These are phyloP conservation scores for Brenthis daphne DNA, from an alignment of 2,888 invertebrate species.

Conservation along the genomic window DNA sequence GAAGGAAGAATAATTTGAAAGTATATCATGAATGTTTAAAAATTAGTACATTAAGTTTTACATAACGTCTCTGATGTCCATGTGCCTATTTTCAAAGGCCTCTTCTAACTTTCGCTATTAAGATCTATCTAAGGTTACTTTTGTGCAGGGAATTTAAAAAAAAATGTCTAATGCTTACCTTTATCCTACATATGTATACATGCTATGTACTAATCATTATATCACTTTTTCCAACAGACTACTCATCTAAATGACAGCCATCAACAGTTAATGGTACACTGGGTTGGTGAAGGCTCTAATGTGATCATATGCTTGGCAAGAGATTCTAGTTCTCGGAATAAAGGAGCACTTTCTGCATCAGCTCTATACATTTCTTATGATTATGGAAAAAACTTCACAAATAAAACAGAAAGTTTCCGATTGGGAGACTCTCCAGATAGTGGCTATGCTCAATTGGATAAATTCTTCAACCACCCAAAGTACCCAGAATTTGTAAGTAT, in stretches of 20 bases:
- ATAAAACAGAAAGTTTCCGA: constrained; percentile 87
- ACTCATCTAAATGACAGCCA: constrained; percentile 91
- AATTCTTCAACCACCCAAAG: constrained; percentile 92
- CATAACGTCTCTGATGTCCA: too few species aligned
- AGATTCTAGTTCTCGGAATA: constrained; percentile 83
- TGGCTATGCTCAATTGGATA: constrained; percentile 87
- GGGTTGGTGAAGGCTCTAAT: constrained; percentile 94
- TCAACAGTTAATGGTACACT: constrained; percentile 94
- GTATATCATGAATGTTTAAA: too few species aligned
- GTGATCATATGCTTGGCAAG: constrained; percentile 93
- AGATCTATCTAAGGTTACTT: too few species aligned
- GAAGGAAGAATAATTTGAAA: too few species aligned
- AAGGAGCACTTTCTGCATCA: constrained; percentile 85
- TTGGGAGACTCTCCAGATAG: constrained; percentile 76
- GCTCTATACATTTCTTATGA: constrained; percentile 93
- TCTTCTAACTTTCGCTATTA: too few species aligned
- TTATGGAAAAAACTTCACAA: constrained; percentile 90
- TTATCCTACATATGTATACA: background rate
- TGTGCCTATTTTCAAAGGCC: too few species aligned
- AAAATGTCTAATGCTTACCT: background rate
- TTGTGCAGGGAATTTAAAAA: too few species aligned
- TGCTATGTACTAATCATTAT: background rate
- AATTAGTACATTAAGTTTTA: too few species aligned
- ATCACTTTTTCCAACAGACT: constrained; percentile 76
- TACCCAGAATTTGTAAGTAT: constrained; percentile 89